phyloP scores from a whole-genome alignment of 2,113 vertebrate species.

The Phylloscopus whistleri region DNA sequence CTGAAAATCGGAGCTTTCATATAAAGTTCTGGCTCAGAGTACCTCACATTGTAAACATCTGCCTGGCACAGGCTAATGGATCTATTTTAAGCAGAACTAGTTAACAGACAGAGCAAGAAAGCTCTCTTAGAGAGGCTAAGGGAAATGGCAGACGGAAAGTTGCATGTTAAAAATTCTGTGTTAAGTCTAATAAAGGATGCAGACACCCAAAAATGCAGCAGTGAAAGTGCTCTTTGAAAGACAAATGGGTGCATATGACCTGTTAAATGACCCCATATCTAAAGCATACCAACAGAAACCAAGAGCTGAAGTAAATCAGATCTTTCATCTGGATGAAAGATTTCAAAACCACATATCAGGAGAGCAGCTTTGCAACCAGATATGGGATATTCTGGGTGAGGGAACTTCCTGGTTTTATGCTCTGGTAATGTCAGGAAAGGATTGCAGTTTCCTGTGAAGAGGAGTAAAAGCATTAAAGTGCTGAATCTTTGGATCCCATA shows the following conservation, averaged over 20 bases:
- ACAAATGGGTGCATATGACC: neutral
- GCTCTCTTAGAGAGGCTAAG: neutral
- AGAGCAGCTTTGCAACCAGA: neutral
- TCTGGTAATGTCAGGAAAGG: neutral
- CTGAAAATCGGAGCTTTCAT: neutral
- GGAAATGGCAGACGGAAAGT: neutral
- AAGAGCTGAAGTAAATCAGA: neutral
- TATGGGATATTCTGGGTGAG: neutral
- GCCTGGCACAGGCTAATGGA: neutral
- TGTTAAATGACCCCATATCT: neutral
- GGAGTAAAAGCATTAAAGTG: neutral
- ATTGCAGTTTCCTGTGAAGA: neutral
- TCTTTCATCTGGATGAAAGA: neutral
- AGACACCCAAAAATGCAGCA: neutral
- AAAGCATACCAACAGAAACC: neutral
- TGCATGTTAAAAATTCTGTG: neutral
- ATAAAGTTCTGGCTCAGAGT: neutral
- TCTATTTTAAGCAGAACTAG: slow-evolving; percentile 20
- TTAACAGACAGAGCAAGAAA: neutral
- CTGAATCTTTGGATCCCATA: neutral
- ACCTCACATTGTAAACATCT: neutral
- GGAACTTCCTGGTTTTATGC: neutral
- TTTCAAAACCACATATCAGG: neutral
- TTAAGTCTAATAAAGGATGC: neutral
- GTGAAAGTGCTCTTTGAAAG: neutral